Evolutionary conservation across 2,113 vertebrate species (phyloP).

Genomic region (Nerophis ophidion): DNA sequence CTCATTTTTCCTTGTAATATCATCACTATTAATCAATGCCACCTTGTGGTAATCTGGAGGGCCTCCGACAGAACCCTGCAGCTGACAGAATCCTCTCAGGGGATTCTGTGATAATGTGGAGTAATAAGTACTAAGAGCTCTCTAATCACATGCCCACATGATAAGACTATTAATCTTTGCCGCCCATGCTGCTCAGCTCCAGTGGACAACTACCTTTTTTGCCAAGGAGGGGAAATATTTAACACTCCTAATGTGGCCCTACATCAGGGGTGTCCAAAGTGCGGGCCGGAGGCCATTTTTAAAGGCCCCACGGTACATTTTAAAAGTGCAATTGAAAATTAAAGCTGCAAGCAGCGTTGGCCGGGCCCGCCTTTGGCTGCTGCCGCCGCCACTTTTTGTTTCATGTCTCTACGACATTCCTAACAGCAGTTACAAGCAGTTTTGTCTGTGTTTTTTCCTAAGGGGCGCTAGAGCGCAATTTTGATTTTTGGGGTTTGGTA

Average conservation of each 20-base stretch:
- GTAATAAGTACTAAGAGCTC: conserved; percentile 76
- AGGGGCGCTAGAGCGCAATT: too few relatives aligned
- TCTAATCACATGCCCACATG: conserved; percentile 74
- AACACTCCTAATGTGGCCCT: conserved; percentile 48
- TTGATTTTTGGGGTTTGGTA: too few relatives aligned
- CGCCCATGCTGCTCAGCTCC: conserved; percentile 52
- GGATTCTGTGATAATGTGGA: conserved; percentile 71
- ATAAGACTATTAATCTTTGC: conserved; percentile 74
- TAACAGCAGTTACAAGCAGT: too few relatives aligned
- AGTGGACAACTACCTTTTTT: conserved; percentile 48
- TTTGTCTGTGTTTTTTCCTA: too few relatives aligned
- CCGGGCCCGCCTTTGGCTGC: too few relatives aligned
- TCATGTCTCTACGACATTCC: too few relatives aligned
- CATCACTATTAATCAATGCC: conserved; percentile 62
- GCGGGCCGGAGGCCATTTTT: too few relatives aligned
- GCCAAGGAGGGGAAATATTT: conserved; percentile 56
- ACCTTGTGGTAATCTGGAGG: conserved; percentile 55
- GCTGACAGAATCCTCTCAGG: conserved; percentile 67
- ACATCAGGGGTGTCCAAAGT: too few relatives aligned
- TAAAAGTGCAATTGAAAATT: too few relatives aligned
- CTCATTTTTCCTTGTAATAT: conserved; percentile 57
- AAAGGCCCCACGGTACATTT: too few relatives aligned
- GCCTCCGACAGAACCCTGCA: conserved; percentile 60
- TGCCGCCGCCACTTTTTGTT: too few relatives aligned
- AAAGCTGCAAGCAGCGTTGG: too few relatives aligned